A percentile compares a stretch with the other conserved stretches of the same genome.
These are phyloP conservation scores for Origma solitaria DNA, from an alignment of 2,113 vertebrate genomes.

Conservation along the genomic window DNA sequence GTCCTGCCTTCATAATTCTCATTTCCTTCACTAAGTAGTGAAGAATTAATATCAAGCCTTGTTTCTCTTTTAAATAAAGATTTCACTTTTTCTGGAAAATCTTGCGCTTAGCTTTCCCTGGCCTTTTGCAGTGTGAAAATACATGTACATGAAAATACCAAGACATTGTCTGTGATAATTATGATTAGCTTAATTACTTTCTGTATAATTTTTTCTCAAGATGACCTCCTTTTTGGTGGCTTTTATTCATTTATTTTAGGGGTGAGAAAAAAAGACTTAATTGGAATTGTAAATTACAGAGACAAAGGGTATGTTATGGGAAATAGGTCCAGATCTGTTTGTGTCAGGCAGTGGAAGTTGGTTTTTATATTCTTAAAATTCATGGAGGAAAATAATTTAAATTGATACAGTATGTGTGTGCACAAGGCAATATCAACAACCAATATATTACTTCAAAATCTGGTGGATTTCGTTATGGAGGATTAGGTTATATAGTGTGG, in stretches of 20 bases:
- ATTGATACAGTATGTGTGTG: slow-evolving; percentile 40
- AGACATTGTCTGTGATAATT: slow-evolving; percentile 16
- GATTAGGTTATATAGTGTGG: slow-evolving; percentile 69
- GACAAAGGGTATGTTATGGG: background rate
- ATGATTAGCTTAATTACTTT: slow-evolving; percentile 50
- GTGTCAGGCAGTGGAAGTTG: slow-evolving; percentile 23
- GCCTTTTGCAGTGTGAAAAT: background rate
- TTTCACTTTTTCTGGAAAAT: background rate
- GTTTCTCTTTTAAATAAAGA: background rate
- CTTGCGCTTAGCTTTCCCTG: background rate
- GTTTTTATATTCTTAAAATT: slow-evolving; percentile 7
- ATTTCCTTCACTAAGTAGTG: background rate
- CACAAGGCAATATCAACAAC: slow-evolving; percentile 63
- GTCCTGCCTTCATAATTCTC: background rate
- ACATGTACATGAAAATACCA: background rate
- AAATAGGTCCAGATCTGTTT: slow-evolving; percentile 37
- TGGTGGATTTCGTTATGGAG: slow-evolving; percentile 45
- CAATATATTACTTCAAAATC: slow-evolving; percentile 63
- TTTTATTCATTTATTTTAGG: slow-evolving; percentile 38
- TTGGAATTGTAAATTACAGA: slow-evolving; percentile 63
- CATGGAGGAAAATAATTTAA: slow-evolving; percentile 53
- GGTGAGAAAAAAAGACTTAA: background rate
- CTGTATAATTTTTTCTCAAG: slow-evolving; percentile 49
- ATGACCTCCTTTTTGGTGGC: slow-evolving; percentile 45
- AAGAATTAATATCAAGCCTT: background rate